Evolutionary conservation across 2,113 vertebrate species (phyloP).

Genomic region (Bubo bubo): DNA sequence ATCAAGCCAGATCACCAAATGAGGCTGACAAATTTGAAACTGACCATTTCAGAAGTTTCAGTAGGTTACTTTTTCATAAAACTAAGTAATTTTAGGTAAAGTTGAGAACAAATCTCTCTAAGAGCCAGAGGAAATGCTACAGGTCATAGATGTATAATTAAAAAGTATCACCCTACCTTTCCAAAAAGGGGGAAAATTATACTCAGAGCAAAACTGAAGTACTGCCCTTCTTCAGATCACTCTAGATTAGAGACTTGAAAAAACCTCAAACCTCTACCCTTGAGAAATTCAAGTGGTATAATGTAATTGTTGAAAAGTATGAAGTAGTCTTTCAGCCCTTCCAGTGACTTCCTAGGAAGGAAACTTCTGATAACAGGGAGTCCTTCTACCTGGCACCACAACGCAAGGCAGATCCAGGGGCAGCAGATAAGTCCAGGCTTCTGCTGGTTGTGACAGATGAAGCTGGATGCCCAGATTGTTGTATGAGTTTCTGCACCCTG

Average conservation of each 20-base stretch:
- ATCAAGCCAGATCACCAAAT: not conserved
- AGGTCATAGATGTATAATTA: not conserved
- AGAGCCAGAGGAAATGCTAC: not conserved
- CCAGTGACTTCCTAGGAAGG: not conserved
- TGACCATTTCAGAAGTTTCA: not conserved
- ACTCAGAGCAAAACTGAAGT: not conserved
- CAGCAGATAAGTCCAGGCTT: not conserved
- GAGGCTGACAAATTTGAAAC: not conserved
- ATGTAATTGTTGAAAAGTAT: not conserved
- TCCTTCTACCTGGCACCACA: not conserved
- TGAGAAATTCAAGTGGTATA: not conserved
- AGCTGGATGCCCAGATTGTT: not conserved
- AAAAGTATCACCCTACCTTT: not conserved
- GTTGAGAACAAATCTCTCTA: not conserved
- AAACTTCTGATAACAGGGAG: not conserved
- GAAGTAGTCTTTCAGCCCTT: not conserved
- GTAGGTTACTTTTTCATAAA: not conserved
- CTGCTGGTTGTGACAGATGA: not conserved
- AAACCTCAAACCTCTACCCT: not conserved
- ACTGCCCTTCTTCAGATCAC: not conserved
- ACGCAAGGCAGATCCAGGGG: not conserved
- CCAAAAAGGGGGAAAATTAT: not conserved
- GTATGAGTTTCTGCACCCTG: not conserved
- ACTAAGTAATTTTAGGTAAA: not conserved
- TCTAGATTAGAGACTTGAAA: not conserved